Percentiles rank a stretch among this genome's conserved stretches.
phyloP scores from a whole-genome alignment of 2,888 invertebrate species.

The Camponotus fellah region DNA sequence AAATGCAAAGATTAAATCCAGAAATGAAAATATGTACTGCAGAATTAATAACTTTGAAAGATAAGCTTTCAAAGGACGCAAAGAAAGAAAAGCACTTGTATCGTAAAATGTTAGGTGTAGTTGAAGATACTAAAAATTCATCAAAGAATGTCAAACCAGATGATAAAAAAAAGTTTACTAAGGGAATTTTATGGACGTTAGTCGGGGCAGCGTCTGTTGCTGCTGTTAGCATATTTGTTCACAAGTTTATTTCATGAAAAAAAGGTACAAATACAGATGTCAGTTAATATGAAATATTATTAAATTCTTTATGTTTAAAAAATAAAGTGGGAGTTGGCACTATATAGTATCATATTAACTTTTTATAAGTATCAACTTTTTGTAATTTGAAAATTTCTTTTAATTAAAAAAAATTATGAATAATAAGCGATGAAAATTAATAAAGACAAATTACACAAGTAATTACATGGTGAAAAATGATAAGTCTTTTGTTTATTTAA shows the following conservation, averaged over 20 bases:
- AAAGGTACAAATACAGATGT: background rate
- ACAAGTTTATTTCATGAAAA: constrained; percentile 88
- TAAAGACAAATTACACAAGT: background rate
- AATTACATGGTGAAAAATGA: background rate
- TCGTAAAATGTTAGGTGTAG: constrained; percentile 89
- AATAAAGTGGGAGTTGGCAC: background rate
- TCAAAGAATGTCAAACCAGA: constrained; percentile 58
- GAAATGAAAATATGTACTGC: constrained; percentile 88
- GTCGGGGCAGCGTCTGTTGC: constrained; percentile 90
- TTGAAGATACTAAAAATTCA: constrained; percentile 55
- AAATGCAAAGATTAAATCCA: constrained; percentile 90
- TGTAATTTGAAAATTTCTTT: background rate
- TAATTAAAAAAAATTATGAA: background rate
- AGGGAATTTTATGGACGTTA: constrained; percentile 90
- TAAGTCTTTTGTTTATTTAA: background rate
- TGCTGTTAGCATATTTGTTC: constrained; percentile 91
- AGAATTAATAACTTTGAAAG: constrained; percentile 88
- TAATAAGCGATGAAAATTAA: background rate
- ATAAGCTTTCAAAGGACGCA: constrained; percentile 88
- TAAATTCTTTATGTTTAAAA: background rate
- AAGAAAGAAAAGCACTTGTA: constrained; percentile 90
- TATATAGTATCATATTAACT: background rate
- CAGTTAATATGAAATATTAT: background rate
- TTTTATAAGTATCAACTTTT: background rate
- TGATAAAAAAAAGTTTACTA: constrained; percentile 73